Conservation (phyloP, 2,113 vertebrate species). For the Ceratotherium simum region DNA sequence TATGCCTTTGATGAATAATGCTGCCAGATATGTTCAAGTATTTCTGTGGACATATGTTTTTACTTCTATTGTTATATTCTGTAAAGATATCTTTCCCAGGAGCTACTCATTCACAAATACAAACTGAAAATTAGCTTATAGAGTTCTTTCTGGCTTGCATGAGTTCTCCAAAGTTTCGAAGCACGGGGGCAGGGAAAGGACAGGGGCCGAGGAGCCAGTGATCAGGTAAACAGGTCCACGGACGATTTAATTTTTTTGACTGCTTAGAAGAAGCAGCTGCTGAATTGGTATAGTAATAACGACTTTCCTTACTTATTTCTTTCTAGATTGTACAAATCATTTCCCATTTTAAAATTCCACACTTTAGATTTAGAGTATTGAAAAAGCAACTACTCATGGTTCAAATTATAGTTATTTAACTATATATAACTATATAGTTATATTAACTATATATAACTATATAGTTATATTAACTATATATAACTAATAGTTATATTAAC, state of each 20-base stretch:
- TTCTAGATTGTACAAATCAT: not conserved
- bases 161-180: not conserved
- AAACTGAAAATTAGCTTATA: not conserved
- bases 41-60: no score
- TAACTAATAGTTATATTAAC: no score
- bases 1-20: no score
- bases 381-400: not conserved
- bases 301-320: not conserved
- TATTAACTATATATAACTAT: no score
- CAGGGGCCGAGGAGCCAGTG: not conserved
- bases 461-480: no score
- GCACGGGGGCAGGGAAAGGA: accelerated
- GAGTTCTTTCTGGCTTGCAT: not conserved
- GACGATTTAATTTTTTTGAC: not conserved
- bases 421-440: no score
- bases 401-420: not conserved
- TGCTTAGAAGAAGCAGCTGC: not conserved
- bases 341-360: not conserved
- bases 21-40: no score
- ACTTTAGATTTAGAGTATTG: not conserved
- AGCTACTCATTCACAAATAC: not conserved
- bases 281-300: not conserved
- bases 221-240: not conserved
- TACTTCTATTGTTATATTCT: not conserved
- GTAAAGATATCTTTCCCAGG: not conserved